These are phyloP conservation scores for Litoditis marina DNA, from an alignment of 2,888 invertebrate genomes.

Conservation along the genomic window DNA sequence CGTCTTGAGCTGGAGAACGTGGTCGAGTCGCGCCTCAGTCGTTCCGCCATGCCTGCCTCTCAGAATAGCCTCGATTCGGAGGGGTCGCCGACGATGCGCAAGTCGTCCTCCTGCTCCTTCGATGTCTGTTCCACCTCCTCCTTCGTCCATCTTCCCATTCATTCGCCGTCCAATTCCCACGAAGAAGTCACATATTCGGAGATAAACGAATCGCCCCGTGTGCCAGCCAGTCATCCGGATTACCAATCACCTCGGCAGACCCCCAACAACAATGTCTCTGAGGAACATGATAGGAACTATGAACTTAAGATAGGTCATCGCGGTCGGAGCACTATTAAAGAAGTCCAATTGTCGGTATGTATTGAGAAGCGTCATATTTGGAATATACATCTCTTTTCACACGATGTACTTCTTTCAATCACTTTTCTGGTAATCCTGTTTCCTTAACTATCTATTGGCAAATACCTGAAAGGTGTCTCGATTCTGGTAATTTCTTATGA, in stretches of 20 bases:
- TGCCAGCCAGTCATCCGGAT: too few species aligned
- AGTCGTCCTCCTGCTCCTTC: constrained; percentile 9
- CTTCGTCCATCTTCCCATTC: constrained; percentile 7
- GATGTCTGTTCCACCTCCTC: constrained; percentile 6
- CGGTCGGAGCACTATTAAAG: constrained; percentile 7
- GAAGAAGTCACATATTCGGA: constrained; percentile 14
- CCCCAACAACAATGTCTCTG: constrained; percentile 10
- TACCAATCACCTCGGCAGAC: background rate
- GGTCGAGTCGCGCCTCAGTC: background rate
- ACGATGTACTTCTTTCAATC: background rate
- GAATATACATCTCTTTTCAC: background rate
- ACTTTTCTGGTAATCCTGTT: background rate
- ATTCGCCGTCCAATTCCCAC: constrained; percentile 11
- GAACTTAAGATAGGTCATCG: constrained; percentile 6
- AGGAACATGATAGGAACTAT: constrained; percentile 14
- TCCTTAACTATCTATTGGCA: too few species aligned
- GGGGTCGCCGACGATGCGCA: constrained; percentile 3
- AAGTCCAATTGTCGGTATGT: constrained; percentile 6
- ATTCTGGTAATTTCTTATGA: too few species aligned
- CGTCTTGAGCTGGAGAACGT: too few species aligned
- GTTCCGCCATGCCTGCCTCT: too few species aligned
- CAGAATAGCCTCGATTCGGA: constrained; percentile 18
- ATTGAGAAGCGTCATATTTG: background rate
- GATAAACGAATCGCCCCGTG: background rate
- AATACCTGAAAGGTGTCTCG: too few species aligned